Evolutionary conservation across 35 echinoderm and acorn worm genomes (phyloP).

Genomic region (Amphiura filiformis): DNA sequence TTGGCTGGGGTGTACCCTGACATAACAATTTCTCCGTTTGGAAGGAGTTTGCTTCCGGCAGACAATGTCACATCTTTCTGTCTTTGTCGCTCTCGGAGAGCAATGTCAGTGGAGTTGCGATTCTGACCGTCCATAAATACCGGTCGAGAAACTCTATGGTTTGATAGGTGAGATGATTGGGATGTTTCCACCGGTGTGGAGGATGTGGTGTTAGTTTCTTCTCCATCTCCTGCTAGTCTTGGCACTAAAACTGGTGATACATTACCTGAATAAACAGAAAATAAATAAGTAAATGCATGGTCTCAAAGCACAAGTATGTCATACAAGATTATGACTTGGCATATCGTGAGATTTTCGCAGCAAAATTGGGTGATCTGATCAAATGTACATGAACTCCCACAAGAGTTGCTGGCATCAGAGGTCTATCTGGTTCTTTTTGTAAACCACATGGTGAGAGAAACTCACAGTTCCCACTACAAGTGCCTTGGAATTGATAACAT

Average conservation of each 20-base stretch:
- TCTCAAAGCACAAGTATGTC: background rate
- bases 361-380: background rate
- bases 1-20: background rate
- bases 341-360: too few relatives aligned
- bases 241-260: background rate
- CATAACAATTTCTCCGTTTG: background rate
- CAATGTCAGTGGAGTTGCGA: constrained; percentile 86
- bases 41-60: background rate
- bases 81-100: constrained; percentile 57
- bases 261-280: background rate
- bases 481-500: too few relatives aligned
- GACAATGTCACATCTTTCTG: constrained; percentile 32
- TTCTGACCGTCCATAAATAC: constrained; percentile 71
- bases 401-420: background rate
- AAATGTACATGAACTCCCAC: background rate
- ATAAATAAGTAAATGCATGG: background rate
- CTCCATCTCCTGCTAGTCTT: constrained; percentile 39
- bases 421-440: background rate
- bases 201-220: constrained; percentile 11
- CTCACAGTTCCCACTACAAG: too few relatives aligned
- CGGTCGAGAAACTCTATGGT: constrained; percentile 4
- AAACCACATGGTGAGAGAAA: too few relatives aligned
- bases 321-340: background rate
- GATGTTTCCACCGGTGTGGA: background rate
- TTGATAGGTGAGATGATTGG: background rate